phyloP scores from a whole-genome alignment of 2,113 vertebrate species.

The Dicerorhinus sumatrensis region DNA sequence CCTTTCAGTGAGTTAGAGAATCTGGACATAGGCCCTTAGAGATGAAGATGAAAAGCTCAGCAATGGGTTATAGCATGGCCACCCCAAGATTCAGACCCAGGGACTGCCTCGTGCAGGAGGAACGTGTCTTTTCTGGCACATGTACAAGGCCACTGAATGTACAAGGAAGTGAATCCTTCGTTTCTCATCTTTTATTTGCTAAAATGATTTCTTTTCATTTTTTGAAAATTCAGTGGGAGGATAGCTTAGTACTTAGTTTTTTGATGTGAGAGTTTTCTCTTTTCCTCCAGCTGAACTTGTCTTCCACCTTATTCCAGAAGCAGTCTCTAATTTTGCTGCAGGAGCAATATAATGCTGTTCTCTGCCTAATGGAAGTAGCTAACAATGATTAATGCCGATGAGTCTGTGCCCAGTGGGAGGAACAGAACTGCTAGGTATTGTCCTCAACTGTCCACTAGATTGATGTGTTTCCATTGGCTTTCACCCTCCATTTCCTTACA shows the following conservation, averaged over 20 bases:
- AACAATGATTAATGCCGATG: slow-evolving; percentile 34
- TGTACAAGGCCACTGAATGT: not conserved
- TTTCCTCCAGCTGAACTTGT: not conserved
- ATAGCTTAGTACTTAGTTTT: not conserved
- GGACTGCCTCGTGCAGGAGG: fast-evolving
- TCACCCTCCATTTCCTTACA: not conserved
- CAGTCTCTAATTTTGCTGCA: not conserved
- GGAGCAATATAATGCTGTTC: not conserved
- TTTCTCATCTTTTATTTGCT: not conserved
- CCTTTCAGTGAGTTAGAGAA: not conserved
- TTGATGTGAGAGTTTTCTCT: not conserved
- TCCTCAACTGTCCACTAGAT: not conserved
- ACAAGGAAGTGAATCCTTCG: not conserved
- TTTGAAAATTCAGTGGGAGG: not conserved
- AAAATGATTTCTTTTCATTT: not conserved
- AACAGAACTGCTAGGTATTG: not conserved
- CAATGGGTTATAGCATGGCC: fast-evolving
- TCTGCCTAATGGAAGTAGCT: slow-evolving; percentile 23
- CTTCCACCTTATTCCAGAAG: not conserved
- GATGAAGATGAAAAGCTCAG: not conserved
- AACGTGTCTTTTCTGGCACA: not conserved
- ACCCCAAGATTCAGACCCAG: not conserved
- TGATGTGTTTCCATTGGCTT: not conserved
- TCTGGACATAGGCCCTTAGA: not conserved
- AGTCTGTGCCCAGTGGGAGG: not conserved